Conservation (phyloP, 2,113 vertebrate species). For the Cercopithecus mona region DNA sequence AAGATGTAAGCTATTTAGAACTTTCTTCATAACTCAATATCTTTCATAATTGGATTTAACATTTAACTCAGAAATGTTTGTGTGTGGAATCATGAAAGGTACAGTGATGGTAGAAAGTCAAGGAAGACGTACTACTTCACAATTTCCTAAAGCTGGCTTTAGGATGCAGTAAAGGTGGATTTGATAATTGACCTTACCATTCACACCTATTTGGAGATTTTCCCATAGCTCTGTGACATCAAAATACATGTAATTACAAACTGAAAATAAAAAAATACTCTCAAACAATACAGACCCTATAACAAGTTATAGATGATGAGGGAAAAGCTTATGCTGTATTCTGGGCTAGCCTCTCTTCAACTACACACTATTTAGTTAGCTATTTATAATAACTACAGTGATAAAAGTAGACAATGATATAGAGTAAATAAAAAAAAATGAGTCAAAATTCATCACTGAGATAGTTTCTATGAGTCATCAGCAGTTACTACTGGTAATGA, state of each 20-base stretch:
- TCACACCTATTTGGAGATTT: neutral
- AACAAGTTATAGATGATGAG: neutral
- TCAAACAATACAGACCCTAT: neutral
- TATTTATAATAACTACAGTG: neutral
- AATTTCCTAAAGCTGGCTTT: neutral
- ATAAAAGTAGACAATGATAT: neutral
- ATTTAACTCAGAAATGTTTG: neutral
- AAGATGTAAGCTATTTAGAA: neutral
- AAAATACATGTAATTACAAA: neutral
- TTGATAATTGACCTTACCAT: neutral
- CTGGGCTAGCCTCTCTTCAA: neutral
- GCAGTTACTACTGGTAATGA: neutral
- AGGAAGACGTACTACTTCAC: rapidly evolving
- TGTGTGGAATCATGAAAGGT: neutral
- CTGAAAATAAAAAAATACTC: neutral
- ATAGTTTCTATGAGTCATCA: neutral
- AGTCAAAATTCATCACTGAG: neutral
- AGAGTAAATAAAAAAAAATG: neutral
- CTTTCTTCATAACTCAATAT: neutral
- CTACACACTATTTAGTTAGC: neutral
- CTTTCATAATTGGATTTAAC: neutral
- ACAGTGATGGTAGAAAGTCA: neutral
- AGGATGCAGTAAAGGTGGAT: neutral
- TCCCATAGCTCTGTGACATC: neutral
- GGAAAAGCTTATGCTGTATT: neutral